phyloP scores from a whole-genome alignment of 2,888 invertebrate genomes.

The Perizoma flavofasciatum region DNA sequence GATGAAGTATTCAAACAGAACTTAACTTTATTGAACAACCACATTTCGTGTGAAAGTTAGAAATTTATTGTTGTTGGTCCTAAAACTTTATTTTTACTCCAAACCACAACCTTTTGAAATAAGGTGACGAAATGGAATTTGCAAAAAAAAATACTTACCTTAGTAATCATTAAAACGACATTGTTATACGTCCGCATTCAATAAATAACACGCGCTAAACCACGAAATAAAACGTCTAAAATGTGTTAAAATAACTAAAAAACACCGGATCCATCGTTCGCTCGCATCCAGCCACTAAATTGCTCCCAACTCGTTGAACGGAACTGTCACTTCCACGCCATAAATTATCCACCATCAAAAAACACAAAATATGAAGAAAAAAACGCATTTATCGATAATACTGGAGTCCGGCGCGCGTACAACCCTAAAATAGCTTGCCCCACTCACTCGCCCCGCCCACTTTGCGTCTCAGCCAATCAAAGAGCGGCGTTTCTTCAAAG shows the following conservation, averaged over 20 bases:
- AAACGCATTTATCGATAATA: constrained; percentile 76
- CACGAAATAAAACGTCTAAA: constrained; percentile 5
- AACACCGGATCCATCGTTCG: constrained; percentile 53
- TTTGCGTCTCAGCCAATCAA: constrained; percentile 62
- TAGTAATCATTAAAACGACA: background rate
- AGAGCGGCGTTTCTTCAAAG: constrained; percentile 49
- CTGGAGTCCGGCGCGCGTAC: constrained; percentile 52
- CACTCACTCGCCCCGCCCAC: constrained; percentile 68
- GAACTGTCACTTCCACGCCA: constrained; percentile 70
- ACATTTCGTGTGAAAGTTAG: too few species aligned
- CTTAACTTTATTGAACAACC: too few species aligned
- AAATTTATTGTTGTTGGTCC: too few species aligned
- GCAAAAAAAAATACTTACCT: too few species aligned
- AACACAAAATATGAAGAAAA: constrained; percentile 52
- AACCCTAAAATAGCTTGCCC: constrained; percentile 60
- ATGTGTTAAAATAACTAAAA: constrained; percentile 36
- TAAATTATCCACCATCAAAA: constrained; percentile 68
- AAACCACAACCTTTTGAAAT: too few species aligned
- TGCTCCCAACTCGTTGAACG: constrained; percentile 50
- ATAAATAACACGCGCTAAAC: background rate
- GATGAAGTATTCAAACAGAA: too few species aligned
- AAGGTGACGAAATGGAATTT: too few species aligned
- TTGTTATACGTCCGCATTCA: constrained; percentile 11
- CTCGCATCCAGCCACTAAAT: constrained; percentile 51
- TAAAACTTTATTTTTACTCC: too few species aligned